Percentiles rank a stretch among this genome's conserved stretches.
Conservation (phyloP, 2,888 invertebrate species). For the Fragum fragum region DNA sequence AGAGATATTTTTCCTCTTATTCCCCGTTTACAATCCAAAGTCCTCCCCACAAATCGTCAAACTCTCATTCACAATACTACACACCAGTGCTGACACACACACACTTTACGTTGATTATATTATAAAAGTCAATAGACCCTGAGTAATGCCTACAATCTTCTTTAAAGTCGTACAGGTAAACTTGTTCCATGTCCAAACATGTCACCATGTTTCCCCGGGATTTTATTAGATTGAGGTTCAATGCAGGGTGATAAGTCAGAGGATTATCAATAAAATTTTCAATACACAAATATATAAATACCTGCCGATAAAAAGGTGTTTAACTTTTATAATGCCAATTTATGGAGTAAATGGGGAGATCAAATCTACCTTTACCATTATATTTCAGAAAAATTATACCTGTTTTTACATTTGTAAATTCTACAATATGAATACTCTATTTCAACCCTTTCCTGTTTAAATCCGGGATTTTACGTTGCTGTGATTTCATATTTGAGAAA, state of each 20-base stretch:
- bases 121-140: slow-evolving; percentile 33
- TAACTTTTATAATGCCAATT: slow-evolving; percentile 20
- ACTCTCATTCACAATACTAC: slow-evolving; percentile 20
- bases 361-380: slow-evolving; percentile 11
- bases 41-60: not conserved
- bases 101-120: slow-evolving; percentile 25
- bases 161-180: slow-evolving; percentile 24
- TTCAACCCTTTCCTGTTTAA: too few relatives aligned
- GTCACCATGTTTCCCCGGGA: slow-evolving; percentile 60
- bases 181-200: slow-evolving; percentile 51
- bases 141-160: slow-evolving; percentile 15
- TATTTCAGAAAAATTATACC: too few relatives aligned
- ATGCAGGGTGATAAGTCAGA: slow-evolving; percentile 47
- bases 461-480: too few relatives aligned
- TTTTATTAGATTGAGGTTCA: slow-evolving; percentile 53
- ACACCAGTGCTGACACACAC: not conserved
- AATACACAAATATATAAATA: slow-evolving; percentile 29
- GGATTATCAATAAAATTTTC: slow-evolving; percentile 30
- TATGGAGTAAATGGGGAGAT: slow-evolving; percentile 19
- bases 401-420: too few relatives aligned
- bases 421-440: too few relatives aligned
- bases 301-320: slow-evolving; percentile 24
- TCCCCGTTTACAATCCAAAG: slow-evolving; percentile 8
- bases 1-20: not conserved
- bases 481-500: too few relatives aligned